Evolutionary conservation across 2,888 invertebrate genomes (phyloP).

Genomic region (Cephus rjabovi): DNA sequence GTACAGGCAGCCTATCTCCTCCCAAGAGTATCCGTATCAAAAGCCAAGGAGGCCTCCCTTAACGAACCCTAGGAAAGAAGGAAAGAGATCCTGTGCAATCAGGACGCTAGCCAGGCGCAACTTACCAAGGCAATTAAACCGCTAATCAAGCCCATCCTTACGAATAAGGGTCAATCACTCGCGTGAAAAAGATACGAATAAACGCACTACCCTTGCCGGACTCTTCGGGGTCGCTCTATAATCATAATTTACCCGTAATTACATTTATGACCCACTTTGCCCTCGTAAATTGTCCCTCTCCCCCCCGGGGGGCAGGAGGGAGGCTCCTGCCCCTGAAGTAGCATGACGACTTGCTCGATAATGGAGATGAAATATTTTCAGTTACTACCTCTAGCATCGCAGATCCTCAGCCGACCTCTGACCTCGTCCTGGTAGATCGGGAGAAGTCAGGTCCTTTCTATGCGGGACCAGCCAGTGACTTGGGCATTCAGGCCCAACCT

Average conservation of each 20-base stretch:
- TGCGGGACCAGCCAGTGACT: neutral
- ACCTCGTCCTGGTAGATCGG: neutral
- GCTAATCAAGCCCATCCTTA: neutral
- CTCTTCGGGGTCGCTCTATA: slow-evolving; percentile 53
- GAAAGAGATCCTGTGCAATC: neutral
- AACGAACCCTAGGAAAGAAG: neutral
- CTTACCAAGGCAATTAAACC: neutral
- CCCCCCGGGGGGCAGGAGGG: too few species aligned
- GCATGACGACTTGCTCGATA: neutral
- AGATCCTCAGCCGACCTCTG: too few species aligned
- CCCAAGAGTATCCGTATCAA: neutral
- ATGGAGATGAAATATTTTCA: neutral
- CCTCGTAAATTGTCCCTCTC: slow-evolving; percentile 59
- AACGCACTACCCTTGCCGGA: slow-evolving; percentile 9
- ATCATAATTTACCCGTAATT: slow-evolving; percentile 63
- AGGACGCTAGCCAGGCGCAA: neutral
- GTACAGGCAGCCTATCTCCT: neutral
- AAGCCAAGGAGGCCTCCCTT: neutral
- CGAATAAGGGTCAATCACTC: neutral
- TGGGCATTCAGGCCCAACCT: neutral
- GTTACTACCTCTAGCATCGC: neutral
- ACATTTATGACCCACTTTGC: slow-evolving; percentile 64
- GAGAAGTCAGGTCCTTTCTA: neutral
- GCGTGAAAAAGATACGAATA: neutral
- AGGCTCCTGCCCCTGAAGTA: neutral